Percentiles rank a stretch among this genome's conserved stretches.
phyloP scores from a whole-genome alignment of 2,797 vertebrate genomes.

The Meda fulgida region DNA sequence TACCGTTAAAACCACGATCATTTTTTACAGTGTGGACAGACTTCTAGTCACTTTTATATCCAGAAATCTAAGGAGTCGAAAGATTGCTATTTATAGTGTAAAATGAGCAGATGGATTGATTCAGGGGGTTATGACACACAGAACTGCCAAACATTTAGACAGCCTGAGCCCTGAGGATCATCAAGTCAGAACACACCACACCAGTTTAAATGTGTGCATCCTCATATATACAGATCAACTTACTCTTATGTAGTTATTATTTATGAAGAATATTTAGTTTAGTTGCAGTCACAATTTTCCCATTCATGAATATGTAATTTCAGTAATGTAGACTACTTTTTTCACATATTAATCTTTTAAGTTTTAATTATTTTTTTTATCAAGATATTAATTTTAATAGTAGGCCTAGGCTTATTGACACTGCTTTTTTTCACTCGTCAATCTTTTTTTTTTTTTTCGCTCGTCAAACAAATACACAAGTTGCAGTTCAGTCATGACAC shows the following conservation, averaged over 20 bases:
- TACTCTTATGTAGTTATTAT: background rate
- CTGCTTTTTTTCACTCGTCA: background rate
- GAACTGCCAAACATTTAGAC: background rate
- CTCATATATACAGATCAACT: background rate
- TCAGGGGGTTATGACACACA: background rate
- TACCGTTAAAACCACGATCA: too few relatives aligned
- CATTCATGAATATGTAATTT: background rate
- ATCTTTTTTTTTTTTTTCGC: background rate
- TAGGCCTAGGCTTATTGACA: background rate
- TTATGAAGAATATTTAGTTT: background rate
- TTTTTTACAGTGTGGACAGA: background rate
- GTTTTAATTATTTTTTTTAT: too few relatives aligned
- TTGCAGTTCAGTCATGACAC: background rate
- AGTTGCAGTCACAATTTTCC: background rate
- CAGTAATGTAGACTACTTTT: background rate
- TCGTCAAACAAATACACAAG: background rate
- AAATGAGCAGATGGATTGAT: background rate
- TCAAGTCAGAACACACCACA: background rate
- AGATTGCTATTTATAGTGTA: constrained; percentile 3
- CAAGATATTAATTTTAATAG: background rate
- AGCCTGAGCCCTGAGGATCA: background rate
- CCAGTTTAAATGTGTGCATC: background rate
- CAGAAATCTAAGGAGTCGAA: background rate
- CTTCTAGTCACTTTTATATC: background rate
- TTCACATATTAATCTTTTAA: background rate